phyloP scores from a whole-genome alignment of 1,140 invertebrate genomes.

The Latrodectus geometricus region DNA sequence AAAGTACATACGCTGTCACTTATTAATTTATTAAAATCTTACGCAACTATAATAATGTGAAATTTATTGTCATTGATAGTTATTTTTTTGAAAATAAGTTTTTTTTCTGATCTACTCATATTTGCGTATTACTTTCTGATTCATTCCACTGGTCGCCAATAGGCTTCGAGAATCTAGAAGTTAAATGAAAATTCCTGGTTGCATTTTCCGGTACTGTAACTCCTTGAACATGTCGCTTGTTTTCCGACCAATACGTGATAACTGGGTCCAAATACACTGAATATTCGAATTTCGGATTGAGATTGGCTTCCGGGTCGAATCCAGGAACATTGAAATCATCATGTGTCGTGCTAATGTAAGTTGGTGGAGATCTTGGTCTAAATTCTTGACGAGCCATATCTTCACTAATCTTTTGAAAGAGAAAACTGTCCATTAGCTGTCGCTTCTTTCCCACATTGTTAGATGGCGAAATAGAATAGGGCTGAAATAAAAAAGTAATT shows the following conservation, averaged over 20 bases:
- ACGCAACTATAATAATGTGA: too few species aligned
- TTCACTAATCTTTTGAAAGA: conserved; percentile 36
- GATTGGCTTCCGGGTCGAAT: conserved; percentile 42
- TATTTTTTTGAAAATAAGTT: too few species aligned
- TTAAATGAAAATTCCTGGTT: conserved; percentile 10
- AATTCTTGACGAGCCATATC: conserved; percentile 25
- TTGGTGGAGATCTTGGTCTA: conserved; percentile 2
- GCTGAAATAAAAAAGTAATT: too few species aligned
- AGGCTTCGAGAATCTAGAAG: conserved; percentile 17
- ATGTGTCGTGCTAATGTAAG: conserved; percentile 20
- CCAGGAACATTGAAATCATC: conserved; percentile 39
- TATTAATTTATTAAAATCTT: too few species aligned
- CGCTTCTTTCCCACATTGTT: not conserved
- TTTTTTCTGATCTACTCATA: too few species aligned
- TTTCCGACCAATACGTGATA: conserved; percentile 42
- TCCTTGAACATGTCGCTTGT: not conserved
- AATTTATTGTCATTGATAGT: too few species aligned
- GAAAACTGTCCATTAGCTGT: conserved; percentile 30
- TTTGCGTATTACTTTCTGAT: too few species aligned
- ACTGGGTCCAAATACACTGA: conserved; percentile 19
- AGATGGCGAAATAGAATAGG: not conserved
- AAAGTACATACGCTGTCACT: too few species aligned
- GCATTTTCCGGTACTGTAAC: conserved; percentile 27
- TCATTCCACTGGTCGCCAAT: not conserved
- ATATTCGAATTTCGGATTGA: conserved; percentile 38